These are phyloP conservation scores for Hylaea fasciaria DNA, from an alignment of 2,888 invertebrate genomes.

Conservation along the genomic window DNA sequence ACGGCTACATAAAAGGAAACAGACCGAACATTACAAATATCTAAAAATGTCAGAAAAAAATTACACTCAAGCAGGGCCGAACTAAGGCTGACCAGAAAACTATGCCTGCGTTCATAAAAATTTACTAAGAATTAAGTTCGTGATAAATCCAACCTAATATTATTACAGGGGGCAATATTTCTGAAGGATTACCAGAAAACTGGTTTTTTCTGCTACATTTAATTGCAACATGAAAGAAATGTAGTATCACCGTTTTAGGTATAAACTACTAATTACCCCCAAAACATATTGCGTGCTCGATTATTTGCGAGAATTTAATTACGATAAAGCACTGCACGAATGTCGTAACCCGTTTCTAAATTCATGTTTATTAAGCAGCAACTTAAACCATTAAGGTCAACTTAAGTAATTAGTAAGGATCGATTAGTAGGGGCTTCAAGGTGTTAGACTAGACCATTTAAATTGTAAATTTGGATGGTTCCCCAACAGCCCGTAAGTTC, in stretches of 20 bases:
- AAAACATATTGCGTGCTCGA: conserved; percentile 9
- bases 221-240: background rate
- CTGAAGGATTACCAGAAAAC: no score
- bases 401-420: conserved; percentile 27
- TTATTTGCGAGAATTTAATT: conserved; percentile 26
- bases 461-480: conserved; percentile 8
- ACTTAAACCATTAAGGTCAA: conserved; percentile 30
- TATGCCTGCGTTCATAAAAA: no score
- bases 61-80: no score
- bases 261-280: conserved; percentile 11
- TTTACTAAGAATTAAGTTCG: no score
- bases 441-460: background rate
- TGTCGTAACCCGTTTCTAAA: conserved; percentile 14
- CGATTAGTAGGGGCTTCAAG: conserved; percentile 14
- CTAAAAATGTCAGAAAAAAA: no score
- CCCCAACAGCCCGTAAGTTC: no score
- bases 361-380: conserved; percentile 28
- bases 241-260: conserved; percentile 1
- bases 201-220: no score
- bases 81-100: no score
- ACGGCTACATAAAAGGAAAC: no score
- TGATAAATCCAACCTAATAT: no score
- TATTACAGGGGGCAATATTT: background rate
- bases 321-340: conserved; percentile 21
- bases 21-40: no score